These are phyloP conservation scores for Hermaeophaga mercurialis DNA, from an alignment of 2,888 invertebrate species.

Conservation along the genomic window DNA sequence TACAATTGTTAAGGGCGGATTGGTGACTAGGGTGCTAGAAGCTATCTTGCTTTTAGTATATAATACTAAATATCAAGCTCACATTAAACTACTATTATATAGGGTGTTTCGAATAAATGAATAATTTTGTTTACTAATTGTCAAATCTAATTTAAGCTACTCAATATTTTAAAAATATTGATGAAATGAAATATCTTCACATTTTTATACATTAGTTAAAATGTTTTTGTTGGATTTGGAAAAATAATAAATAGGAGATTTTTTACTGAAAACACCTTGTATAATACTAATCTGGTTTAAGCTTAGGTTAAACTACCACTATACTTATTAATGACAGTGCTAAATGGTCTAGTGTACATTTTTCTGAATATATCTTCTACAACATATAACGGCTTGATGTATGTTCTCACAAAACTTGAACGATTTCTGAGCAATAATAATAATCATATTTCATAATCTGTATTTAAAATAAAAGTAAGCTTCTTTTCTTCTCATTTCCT, in stretches of 20 bases:
- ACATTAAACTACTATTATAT: slow-evolving; percentile 4
- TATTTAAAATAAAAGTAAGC: too few relatives aligned
- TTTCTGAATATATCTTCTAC: slow-evolving; percentile 13
- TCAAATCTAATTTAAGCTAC: too few relatives aligned
- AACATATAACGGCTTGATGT: slow-evolving; percentile 2
- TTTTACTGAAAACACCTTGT: slow-evolving; percentile 1
- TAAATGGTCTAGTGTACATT: slow-evolving; percentile 29
- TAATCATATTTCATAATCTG: too few relatives aligned
- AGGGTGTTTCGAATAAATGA: background rate
- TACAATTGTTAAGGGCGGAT: slow-evolving; percentile 32
- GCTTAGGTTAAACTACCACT: slow-evolving; percentile 18
- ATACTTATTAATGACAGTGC: slow-evolving; percentile 31
- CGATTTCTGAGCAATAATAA: too few relatives aligned
- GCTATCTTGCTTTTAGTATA: slow-evolving; percentile 2
- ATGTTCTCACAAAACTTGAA: background rate
- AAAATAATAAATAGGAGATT: too few relatives aligned
- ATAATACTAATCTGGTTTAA: slow-evolving; percentile 15
- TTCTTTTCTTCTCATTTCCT: too few relatives aligned
- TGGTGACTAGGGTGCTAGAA: slow-evolving; percentile 34
- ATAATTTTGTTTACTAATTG: too few relatives aligned
- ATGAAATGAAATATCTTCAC: too few relatives aligned
- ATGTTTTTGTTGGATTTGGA: too few relatives aligned
- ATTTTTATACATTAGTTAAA: too few relatives aligned
- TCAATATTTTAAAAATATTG: too few relatives aligned
- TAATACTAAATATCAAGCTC: slow-evolving; percentile 14